Conservation (phyloP, 2,888 invertebrate genomes). For the Volucella inanis region DNA sequence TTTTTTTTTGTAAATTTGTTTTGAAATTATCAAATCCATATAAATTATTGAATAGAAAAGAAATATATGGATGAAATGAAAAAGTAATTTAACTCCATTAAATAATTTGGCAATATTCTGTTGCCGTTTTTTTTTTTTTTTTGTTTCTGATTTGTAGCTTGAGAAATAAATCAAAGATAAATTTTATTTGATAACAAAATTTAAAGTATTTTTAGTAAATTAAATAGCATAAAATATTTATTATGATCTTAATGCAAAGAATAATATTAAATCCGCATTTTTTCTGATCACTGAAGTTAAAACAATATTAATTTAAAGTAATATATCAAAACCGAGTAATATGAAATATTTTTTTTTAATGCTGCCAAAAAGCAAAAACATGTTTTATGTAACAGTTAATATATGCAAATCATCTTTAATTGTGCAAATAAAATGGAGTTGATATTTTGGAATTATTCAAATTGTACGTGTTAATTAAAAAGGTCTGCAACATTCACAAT, state of each 20-base stretch:
- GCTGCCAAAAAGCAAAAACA: slow-evolving; percentile 48
- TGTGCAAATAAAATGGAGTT: slow-evolving; percentile 63
- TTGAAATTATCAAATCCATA: slow-evolving; percentile 31
- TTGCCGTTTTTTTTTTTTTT: slow-evolving; percentile 14
- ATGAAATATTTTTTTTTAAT: slow-evolving; percentile 23
- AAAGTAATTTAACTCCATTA: slow-evolving; percentile 20
- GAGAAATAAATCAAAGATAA: slow-evolving; percentile 30
- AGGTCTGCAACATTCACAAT: slow-evolving; percentile 65
- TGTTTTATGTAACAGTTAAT: slow-evolving; percentile 40
- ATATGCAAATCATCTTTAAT: slow-evolving; percentile 34
- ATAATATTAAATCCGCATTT: background rate
- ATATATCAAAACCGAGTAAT: slow-evolving; percentile 27
- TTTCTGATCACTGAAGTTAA: background rate
- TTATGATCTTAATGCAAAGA: slow-evolving; percentile 16
- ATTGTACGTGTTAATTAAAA: slow-evolving; percentile 70
- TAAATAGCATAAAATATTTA: slow-evolving; percentile 45
- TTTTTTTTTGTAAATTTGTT: slow-evolving; percentile 2
- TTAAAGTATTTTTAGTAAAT: slow-evolving; percentile 40
- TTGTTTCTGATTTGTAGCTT: slow-evolving; percentile 17
- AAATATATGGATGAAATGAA: slow-evolving; percentile 11
- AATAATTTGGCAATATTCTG: slow-evolving; percentile 34
- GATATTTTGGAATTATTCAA: slow-evolving; percentile 74
- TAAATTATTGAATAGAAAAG: slow-evolving; percentile 18
- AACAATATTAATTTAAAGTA: slow-evolving; percentile 27
- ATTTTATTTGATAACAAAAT: slow-evolving; percentile 37